Base-by-base conservation (phyloP, 2,113 vertebrate genomes). In the Dromiciops gliroides region DNA sequence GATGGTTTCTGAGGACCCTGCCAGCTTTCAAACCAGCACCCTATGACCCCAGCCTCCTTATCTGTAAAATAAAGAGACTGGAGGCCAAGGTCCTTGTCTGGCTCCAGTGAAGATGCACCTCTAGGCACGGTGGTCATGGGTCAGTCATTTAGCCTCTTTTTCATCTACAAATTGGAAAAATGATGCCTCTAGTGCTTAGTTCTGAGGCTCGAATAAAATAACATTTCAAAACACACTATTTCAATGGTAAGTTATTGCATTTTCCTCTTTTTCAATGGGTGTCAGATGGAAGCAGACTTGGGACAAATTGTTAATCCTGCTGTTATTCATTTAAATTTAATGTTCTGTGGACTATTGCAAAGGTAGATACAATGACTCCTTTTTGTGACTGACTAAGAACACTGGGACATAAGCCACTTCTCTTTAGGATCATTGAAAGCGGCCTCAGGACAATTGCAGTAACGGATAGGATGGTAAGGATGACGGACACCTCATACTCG, bases 71-170 rank as follows among this genome's bases (percentile, higher is more conserved):
- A 44, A 75, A 75, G 67, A 60, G 9, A 11, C 10, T 37, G 56
- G 67, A 19, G 37, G 14, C 56, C 37, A 31, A 67, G 14, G n/a
- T 44, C 37, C n/a, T 75, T 75, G 37, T 19, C 16, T n/a, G 67
- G 67, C 37, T 44, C 37, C 67, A 22, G 16, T 19, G 37, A n/a
- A 3, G 28, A 67, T 28, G 22, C 60, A 67, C 14, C 31, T 5
- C 28, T 16, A 0, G 3, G 67, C 37, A n/a, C 37, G 8, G 93
- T 8, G 37, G 89, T 95, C 94, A 91, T 2, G 2, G 51, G 92
- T 94, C 90, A 52, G 75, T 51, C 31, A 3, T 3, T 94, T 95
- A 92, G 90, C 93, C 93, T 16, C 92, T 49, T 90, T 75, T 95
- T 56, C 26, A 37, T 44, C 67, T 11, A 25, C 37, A 75, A 89